These are phyloP conservation scores for Atta colombica DNA, from an alignment of 1,140 invertebrate genomes.

Conservation along the genomic window DNA sequence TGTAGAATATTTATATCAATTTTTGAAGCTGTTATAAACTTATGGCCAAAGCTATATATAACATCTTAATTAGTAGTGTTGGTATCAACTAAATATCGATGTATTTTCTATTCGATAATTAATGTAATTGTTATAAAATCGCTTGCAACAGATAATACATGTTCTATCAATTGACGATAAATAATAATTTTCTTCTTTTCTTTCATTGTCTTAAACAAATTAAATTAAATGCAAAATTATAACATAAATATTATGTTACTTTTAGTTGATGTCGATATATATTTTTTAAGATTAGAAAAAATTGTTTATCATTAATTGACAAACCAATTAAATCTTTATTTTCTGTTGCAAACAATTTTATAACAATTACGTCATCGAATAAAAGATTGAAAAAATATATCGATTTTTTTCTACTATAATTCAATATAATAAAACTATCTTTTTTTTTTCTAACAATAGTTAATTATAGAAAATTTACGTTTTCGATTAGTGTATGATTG, in stretches of 20 bases:
- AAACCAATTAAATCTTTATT: not conserved
- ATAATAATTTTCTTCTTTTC: too few species aligned
- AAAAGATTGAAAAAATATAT: not conserved
- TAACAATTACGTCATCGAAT: not conserved
- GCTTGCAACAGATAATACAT: not conserved
- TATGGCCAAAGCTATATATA: too few species aligned
- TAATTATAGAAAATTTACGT: conserved; percentile 79
- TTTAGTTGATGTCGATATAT: too few species aligned
- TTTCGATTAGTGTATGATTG: conserved; percentile 83
- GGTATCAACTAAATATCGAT: not conserved
- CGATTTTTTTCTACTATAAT: not conserved
- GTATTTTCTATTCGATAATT: not conserved
- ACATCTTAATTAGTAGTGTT: too few species aligned
- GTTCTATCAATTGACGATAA: not conserved
- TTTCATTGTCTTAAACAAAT: too few species aligned
- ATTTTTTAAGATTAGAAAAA: too few species aligned
- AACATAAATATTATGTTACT: too few species aligned
- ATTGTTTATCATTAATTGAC: too few species aligned
- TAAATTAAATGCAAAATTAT: too few species aligned
- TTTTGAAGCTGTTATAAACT: too few species aligned
- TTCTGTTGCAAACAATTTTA: not conserved
- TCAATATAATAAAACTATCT: not conserved
- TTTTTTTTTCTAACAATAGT: not conserved
- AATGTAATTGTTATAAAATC: not conserved
- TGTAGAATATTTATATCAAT: too few species aligned